Percentiles rank a stretch among this genome's conserved stretches.
Conservation (phyloP, 2,888 invertebrate species). For the Napeogenes sylphis region DNA sequence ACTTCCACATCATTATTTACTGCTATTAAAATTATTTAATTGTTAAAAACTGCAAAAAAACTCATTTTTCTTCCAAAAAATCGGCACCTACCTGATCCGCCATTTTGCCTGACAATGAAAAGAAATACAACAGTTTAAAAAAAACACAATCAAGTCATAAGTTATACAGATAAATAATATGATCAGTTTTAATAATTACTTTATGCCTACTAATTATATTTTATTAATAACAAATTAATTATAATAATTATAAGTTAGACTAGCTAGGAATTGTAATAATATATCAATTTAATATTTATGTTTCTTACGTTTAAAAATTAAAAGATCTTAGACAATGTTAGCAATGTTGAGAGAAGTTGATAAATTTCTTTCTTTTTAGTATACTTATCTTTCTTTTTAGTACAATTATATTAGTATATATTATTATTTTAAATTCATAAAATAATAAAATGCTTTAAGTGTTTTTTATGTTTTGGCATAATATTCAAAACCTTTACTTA, state of each 20-base stretch:
- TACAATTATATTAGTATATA: too few species aligned
- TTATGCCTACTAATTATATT: not conserved
- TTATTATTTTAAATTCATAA: not conserved
- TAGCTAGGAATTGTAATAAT: not conserved
- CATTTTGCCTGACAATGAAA: constrained; percentile 83
- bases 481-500: not conserved
- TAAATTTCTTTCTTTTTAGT: too few species aligned
- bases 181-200: not conserved
- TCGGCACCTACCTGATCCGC: constrained; percentile 86
- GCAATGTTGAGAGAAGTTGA: too few species aligned
- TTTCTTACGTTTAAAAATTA: too few species aligned
- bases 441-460: not conserved
- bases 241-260: not conserved
- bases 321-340: too few species aligned
- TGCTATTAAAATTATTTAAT: constrained; percentile 2
- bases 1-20: constrained; percentile 2
- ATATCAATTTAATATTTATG: not conserved
- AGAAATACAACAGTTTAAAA: constrained; percentile 47
- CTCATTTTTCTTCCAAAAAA: constrained; percentile 48
- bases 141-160: not conserved
- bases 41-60: constrained; percentile 23
- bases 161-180: not conserved
- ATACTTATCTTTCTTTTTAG: too few species aligned
- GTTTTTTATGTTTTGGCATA: not conserved
- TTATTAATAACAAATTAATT: not conserved